Conservation (phyloP, 2,113 vertebrate genomes). For the Amphilophus citrinellus region DNA sequence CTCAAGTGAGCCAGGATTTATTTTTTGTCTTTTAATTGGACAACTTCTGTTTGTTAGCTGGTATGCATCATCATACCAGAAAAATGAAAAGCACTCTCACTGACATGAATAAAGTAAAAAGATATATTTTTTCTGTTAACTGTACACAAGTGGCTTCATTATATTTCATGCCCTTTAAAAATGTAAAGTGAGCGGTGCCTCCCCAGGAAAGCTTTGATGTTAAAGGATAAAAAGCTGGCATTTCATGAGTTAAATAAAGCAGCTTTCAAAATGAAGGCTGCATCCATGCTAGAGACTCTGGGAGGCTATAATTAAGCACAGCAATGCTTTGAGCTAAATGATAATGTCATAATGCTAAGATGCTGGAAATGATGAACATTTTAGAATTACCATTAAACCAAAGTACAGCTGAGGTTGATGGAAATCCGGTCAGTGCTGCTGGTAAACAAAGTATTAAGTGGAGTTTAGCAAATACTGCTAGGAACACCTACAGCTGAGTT, state of each 20-base stretch:
- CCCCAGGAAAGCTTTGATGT: not conserved
- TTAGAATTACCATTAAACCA: not conserved
- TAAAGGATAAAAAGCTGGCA: not conserved
- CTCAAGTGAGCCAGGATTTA: slow-evolving; percentile 11
- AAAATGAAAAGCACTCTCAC: not conserved
- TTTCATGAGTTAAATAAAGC: not conserved
- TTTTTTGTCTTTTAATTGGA: not conserved
- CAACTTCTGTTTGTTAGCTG: slow-evolving; percentile 12
- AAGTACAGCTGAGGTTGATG: not conserved
- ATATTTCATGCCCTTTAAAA: not conserved
- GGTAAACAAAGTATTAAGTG: not conserved
- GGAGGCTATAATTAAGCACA: not conserved
- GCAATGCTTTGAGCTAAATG: not conserved
- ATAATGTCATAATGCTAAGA: not conserved
- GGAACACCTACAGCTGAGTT: not conserved
- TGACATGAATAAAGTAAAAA: not conserved
- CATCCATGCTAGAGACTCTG: not conserved
- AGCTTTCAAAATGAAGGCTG: not conserved
- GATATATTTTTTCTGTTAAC: not conserved
- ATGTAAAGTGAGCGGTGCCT: not conserved
- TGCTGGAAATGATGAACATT: not conserved
- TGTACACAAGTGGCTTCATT: not conserved
- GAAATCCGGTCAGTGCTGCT: not conserved
- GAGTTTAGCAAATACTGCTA: not conserved
- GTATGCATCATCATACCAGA: not conserved